These are phyloP conservation scores for Agrotis exclamationis DNA, from an alignment of 2,888 invertebrate species.

Conservation along the genomic window DNA sequence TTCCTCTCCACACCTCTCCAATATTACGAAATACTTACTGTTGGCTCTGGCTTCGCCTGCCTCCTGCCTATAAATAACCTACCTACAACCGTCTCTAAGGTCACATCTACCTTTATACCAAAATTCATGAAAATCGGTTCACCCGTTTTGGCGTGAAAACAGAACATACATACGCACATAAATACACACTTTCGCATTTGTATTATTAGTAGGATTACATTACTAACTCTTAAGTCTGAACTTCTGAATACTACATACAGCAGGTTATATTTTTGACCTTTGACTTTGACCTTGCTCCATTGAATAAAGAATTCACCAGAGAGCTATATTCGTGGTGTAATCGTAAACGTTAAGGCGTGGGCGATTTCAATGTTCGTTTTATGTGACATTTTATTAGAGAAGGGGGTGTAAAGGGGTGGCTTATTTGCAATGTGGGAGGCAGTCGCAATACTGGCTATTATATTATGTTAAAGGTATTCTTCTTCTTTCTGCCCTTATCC, in stretches of 20 bases:
- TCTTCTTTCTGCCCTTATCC: no score
- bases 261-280: conserved; percentile 36
- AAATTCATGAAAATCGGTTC: no score
- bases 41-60: no score
- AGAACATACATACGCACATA: no score
- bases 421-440: neutral
- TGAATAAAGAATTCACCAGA: conserved; percentile 47
- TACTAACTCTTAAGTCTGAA: neutral
- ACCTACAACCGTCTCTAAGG: no score
- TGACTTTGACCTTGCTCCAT: conserved; percentile 22
- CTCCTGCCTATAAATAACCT: no score
- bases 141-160: no score
- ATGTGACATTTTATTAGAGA: conserved; percentile 24
- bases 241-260: no score
- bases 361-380: neutral
- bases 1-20: no score
- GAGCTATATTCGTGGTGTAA: conserved; percentile 3
- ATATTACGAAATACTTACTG: no score
- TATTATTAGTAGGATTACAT: neutral
- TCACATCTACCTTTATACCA: no score
- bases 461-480: neutral
- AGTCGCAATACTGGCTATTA: neutral
- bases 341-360: conserved; percentile 32
- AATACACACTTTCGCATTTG: no score
- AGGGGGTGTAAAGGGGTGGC: conserved; percentile 12